These are phyloP conservation scores for Melanotaenia maccullochi DNA, from an alignment of 2,797 vertebrate species.

Conservation along the genomic window DNA sequence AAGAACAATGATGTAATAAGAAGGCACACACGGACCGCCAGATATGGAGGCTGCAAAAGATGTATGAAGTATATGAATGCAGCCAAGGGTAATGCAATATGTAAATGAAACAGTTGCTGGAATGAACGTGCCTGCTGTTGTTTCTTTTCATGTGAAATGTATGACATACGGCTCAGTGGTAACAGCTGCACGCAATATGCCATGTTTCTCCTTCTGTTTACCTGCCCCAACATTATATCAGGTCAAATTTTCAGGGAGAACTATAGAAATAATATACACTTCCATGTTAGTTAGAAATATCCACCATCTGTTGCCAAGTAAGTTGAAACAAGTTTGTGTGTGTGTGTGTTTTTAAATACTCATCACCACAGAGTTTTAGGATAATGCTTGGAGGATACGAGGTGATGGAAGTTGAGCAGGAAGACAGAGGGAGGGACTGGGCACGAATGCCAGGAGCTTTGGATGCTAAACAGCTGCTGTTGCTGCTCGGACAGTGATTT, in stretches of 20 bases:
- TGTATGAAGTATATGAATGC: slow-evolving; percentile 56
- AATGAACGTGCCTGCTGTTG: slow-evolving; percentile 60
- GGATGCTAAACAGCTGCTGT: slow-evolving; percentile 54
- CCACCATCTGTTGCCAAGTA: slow-evolving; percentile 43
- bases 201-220: neutral
- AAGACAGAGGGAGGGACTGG: slow-evolving; percentile 30
- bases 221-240: neutral
- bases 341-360: neutral
- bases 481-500: slow-evolving; percentile 65
- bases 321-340: slow-evolving; percentile 12
- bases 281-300: slow-evolving; percentile 23
- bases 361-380: slow-evolving; percentile 22
- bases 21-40: slow-evolving; percentile 47
- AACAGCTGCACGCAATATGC: slow-evolving; percentile 20
- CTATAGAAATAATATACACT: slow-evolving; percentile 6
- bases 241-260: slow-evolving; percentile 18
- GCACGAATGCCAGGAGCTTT: slow-evolving; percentile 30
- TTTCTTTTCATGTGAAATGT: slow-evolving; percentile 52
- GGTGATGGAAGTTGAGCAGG: slow-evolving; percentile 38
- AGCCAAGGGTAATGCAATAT: slow-evolving; percentile 70
- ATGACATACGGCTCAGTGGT: slow-evolving; percentile 10
- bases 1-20: slow-evolving; percentile 60
- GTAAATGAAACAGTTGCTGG: slow-evolving; percentile 68
- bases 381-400: slow-evolving; percentile 1
- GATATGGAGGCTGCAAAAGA: slow-evolving; percentile 53